phyloP scores from a whole-genome alignment of 2,113 vertebrate species.

The Lutjanus erythropterus region DNA sequence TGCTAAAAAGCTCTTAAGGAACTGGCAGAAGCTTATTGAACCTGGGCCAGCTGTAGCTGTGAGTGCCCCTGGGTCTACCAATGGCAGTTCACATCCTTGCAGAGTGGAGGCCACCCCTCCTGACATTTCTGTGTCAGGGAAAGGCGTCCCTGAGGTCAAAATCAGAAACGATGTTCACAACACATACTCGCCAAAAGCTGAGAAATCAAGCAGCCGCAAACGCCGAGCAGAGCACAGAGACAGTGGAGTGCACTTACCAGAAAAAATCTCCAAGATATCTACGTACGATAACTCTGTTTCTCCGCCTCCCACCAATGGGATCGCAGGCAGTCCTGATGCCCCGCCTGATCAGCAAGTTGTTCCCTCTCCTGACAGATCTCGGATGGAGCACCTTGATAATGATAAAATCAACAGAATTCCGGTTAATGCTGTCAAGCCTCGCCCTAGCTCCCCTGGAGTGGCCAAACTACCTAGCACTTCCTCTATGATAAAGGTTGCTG shows the following conservation, averaged over 20 bases:
- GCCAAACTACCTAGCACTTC: constrained; percentile 92
- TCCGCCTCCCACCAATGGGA: constrained; percentile 90
- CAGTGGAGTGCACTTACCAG: constrained; percentile 88
- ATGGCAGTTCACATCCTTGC: constrained; percentile 92
- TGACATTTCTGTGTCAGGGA: constrained; percentile 80
- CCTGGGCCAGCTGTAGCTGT: constrained; percentile 86
- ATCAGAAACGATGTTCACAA: constrained; percentile 93
- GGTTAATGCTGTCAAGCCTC: constrained; percentile 95
- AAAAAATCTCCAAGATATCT: constrained; percentile 90
- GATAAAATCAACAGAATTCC: constrained; percentile 95
- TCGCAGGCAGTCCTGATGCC: constrained; percentile 90
- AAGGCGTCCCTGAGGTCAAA: constrained; percentile 90
- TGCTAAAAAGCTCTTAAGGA: constrained; percentile 96
- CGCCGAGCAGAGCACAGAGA: constrained; percentile 91
- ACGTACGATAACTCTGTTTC: constrained; percentile 88
- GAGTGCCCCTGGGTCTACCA: constrained; percentile 88
- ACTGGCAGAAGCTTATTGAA: constrained; percentile 98
- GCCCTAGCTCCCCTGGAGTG: constrained; percentile 94
- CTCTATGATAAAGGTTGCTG: constrained; percentile 89
- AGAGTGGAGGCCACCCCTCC: constrained; percentile 86
- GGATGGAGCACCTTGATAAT: constrained; percentile 89
- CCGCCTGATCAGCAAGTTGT: constrained; percentile 86
- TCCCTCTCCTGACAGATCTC: constrained; percentile 83
- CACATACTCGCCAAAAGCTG: constrained; percentile 90
- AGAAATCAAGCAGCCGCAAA: constrained; percentile 91